Percentiles rank a stretch among this genome's conserved stretches.
Conservation (phyloP, 2,888 invertebrate genomes). For the Lepidocyrtinus sp. region DNA sequence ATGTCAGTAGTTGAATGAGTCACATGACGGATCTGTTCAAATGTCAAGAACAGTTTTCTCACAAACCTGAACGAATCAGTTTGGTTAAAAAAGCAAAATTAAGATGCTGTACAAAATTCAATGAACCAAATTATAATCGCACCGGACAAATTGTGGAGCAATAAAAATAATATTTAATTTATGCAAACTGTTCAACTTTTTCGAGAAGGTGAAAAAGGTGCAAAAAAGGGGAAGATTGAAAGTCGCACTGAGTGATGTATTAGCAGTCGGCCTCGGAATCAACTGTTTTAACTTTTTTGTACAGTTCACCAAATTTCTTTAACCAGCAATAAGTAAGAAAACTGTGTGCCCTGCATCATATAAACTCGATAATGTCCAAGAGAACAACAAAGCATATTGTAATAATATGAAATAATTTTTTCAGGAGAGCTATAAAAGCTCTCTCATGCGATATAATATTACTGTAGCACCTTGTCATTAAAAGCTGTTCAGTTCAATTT, state of each 20-base stretch:
- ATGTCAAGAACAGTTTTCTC: not conserved
- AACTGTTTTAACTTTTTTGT: not conserved
- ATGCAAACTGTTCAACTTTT: not conserved
- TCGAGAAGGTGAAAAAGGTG: constrained; percentile 27
- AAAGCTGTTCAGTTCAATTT: constrained; percentile 22
- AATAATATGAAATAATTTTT: not conserved
- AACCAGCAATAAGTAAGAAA: not conserved
- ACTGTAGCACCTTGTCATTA: constrained; percentile 28
- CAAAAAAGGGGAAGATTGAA: constrained; percentile 13
- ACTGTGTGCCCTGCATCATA: not conserved
- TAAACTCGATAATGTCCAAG: not conserved
- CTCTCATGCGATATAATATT: not conserved
- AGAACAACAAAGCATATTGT: not conserved
- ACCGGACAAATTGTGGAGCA: not conserved
- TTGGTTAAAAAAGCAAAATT: no score
- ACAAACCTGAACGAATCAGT: not conserved
- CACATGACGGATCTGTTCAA: not conserved
- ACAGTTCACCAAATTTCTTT: not conserved
- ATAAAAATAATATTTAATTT: not conserved
- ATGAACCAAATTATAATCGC: not conserved
- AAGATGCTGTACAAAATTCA: not conserved
- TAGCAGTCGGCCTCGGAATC: constrained; percentile 45
- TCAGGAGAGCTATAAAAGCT: not conserved
- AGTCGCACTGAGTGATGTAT: not conserved
- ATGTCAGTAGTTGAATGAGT: no score